Evolutionary conservation across 2,888 invertebrate species (phyloP).

Genomic region (Ormia ochracea): DNA sequence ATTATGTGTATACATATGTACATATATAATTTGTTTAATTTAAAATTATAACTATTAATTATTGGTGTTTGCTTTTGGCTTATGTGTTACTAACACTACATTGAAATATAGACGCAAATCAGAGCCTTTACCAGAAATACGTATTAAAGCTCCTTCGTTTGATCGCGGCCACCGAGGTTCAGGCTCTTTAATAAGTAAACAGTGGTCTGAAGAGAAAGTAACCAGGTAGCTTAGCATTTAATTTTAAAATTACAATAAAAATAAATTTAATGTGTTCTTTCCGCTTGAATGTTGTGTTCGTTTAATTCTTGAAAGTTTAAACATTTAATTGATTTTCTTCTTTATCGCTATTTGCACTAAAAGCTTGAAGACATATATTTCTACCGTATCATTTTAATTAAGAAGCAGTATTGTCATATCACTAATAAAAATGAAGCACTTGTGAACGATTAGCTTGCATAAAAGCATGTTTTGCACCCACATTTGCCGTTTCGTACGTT

Average conservation of each 20-base stretch:
- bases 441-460: no score
- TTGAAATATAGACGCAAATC: conserved; percentile 79
- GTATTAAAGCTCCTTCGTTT: conserved; percentile 88
- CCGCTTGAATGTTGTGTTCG: not conserved
- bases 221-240: conserved; percentile 72
- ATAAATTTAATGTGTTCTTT: not conserved
- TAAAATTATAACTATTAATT: conserved; percentile 29
- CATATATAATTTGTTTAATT: not conserved
- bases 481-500: no score
- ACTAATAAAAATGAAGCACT: no score
- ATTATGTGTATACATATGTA: not conserved
- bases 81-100: conserved; percentile 43
- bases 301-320: not conserved
- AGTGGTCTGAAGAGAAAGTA: conserved; percentile 74
- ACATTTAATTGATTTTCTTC: not conserved
- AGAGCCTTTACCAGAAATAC: conserved; percentile 82
- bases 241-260: conserved; percentile 11
- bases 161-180: conserved; percentile 85
- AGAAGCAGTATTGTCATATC: no score
- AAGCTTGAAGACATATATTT: not conserved
- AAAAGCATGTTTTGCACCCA: no score
- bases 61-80: conserved; percentile 55
- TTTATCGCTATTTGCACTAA: not conserved
- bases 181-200: conserved; percentile 72
- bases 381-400: no score